Evolutionary conservation across 1,140 invertebrate genomes (phyloP).

Genomic region (Ectropis grisescens): DNA sequence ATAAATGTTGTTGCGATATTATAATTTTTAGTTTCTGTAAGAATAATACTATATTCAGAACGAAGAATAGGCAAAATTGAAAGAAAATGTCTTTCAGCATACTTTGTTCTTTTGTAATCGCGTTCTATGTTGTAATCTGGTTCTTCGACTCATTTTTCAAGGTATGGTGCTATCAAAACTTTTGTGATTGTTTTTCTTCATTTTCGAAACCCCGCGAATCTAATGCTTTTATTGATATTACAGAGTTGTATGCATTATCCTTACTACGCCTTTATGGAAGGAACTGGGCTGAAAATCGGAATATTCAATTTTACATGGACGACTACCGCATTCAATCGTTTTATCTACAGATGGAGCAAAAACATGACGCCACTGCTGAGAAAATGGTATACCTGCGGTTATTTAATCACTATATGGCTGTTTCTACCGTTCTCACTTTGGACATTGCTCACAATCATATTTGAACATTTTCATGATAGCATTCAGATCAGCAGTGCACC

Average conservation of each 20-base stretch:
- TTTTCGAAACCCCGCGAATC: not conserved
- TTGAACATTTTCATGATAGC: conserved; percentile 71
- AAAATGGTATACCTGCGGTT: conserved; percentile 79
- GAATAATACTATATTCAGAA: no score
- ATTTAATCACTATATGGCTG: conserved; percentile 66
- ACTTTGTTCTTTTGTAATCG: conserved; percentile 54
- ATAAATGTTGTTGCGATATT: no score
- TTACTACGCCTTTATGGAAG: conserved; percentile 81
- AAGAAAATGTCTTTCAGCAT: conserved; percentile 46
- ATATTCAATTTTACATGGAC: conserved; percentile 82
- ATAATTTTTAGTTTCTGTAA: no score
- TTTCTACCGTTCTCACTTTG: conserved; percentile 63
- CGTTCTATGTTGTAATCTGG: conserved; percentile 74
- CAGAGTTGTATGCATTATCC: conserved; percentile 86
- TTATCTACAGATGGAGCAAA: conserved; percentile 80
- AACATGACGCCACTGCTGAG: conserved; percentile 74
- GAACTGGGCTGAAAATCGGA: conserved; percentile 79
- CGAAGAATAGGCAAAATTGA: no score
- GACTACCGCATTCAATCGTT: conserved; percentile 81
- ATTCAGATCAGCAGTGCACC: conserved; percentile 56
- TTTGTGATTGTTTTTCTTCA: conserved; percentile 10
- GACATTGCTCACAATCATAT: conserved; percentile 74
- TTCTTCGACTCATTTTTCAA: conserved; percentile 81
- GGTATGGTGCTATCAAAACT: conserved; percentile 51
- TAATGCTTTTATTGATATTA: conserved; percentile 41